A percentile compares a stretch with the other conserved stretches of the same genome.
phyloP scores from a whole-genome alignment of 2,113 vertebrate species.

The Hemiscyllium ocellatum region DNA sequence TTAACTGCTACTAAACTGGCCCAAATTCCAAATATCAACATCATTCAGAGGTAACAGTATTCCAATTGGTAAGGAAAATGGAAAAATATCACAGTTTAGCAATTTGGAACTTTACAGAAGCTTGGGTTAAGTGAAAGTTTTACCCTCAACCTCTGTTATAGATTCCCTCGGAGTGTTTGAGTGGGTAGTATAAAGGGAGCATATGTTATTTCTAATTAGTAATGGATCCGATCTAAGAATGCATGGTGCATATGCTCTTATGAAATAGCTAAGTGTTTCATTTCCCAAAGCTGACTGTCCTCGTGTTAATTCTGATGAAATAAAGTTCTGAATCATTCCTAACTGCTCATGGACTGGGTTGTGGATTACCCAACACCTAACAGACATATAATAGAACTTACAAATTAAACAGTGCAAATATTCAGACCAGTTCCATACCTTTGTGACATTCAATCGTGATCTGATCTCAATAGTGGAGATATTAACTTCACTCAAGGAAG shows the following conservation, averaged over 20 bases:
- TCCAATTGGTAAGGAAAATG: background rate
- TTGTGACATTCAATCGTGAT: conserved; percentile 48
- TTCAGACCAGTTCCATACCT: conserved; percentile 49
- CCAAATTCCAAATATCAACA: background rate
- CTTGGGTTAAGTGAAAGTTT: background rate
- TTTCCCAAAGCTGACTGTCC: background rate
- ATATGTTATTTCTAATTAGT: background rate
- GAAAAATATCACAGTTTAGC: background rate
- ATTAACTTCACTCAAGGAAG: conserved; percentile 46
- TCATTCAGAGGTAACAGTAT: background rate
- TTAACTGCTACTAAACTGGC: background rate
- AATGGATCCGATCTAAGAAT: background rate
- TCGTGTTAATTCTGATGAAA: background rate
- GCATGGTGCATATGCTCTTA: background rate
- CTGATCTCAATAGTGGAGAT: conserved; percentile 53
- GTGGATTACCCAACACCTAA: background rate
- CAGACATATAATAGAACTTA: background rate
- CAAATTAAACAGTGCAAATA: background rate
- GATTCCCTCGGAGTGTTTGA: background rate
- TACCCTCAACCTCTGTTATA: background rate
- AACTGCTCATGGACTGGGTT: background rate
- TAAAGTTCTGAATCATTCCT: background rate
- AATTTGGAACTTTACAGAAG: background rate
- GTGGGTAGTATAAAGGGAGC: background rate
- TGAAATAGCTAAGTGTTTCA: background rate